phyloP scores from a whole-genome alignment of 2,888 invertebrate genomes.

The Schrankia costaestrigalis region DNA sequence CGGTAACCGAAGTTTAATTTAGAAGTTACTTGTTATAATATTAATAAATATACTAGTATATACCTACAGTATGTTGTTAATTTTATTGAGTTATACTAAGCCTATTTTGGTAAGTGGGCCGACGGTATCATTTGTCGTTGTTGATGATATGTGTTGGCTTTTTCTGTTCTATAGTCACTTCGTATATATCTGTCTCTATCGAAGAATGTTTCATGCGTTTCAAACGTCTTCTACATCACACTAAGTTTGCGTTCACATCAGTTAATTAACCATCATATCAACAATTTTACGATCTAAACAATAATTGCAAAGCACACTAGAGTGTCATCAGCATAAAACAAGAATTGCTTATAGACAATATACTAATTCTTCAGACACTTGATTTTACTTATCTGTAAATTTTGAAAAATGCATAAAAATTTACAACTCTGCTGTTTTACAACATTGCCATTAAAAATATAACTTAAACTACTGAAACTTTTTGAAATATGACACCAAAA shows the following conservation, averaged over 20 bases:
- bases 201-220: slow-evolving; percentile 45
- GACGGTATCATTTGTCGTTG: slow-evolving; percentile 52
- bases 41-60: slow-evolving; percentile 54
- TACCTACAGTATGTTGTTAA: slow-evolving; percentile 62
- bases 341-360: no score
- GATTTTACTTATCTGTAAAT: no score
- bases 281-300: no score
- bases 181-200: slow-evolving; percentile 50
- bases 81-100: slow-evolving; percentile 57
- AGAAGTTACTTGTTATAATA: slow-evolving; percentile 68
- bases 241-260: slow-evolving; percentile 45
- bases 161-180: slow-evolving; percentile 63
- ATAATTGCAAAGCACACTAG: no score
- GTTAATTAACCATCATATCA: no score
- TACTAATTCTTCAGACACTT: no score
- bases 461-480: no score
- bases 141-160: slow-evolving; percentile 67
- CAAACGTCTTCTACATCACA: slow-evolving; percentile 39
- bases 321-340: no score
- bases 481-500: no score
- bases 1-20: slow-evolving; percentile 72
- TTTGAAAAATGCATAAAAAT: no score
- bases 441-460: no score
- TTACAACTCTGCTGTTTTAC: no score
- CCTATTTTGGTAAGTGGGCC: slow-evolving; percentile 71